Conservation (phyloP, 1,140 invertebrate genomes). For the Drosophila pectinifera region DNA sequence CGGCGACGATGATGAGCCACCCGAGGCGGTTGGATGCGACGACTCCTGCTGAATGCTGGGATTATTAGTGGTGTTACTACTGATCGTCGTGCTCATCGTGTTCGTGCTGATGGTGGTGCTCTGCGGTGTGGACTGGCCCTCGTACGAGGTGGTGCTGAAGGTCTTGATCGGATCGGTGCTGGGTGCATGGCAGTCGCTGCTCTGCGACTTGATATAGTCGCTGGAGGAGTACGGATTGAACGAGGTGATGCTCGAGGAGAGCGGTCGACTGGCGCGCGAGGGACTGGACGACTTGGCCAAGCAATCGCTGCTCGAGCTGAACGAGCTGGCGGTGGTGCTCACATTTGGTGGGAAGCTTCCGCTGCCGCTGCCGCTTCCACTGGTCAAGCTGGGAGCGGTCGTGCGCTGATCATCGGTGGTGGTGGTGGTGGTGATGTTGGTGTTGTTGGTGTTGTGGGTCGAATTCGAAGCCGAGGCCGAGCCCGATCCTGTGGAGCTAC, state of each 20-base stretch:
- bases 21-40: slow-evolving; percentile 38
- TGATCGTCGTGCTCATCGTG: slow-evolving; percentile 54
- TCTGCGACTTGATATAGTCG: slow-evolving; percentile 83
- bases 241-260: slow-evolving; percentile 84
- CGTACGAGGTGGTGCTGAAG: slow-evolving; percentile 84
- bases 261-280: slow-evolving; percentile 59
- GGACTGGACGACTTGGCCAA: slow-evolving; percentile 82
- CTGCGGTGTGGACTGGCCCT: slow-evolving; percentile 74
- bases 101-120: slow-evolving; percentile 61
- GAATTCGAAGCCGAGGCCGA: not conserved
- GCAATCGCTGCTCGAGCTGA: slow-evolving; percentile 82
- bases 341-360: slow-evolving; percentile 52
- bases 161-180: slow-evolving; percentile 85
- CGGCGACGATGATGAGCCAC: slow-evolving; percentile 30
- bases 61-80: slow-evolving; percentile 45
- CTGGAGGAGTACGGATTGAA: slow-evolving; percentile 84
- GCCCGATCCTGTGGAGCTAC: slow-evolving; percentile 26
- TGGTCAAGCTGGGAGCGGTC: slow-evolving; percentile 70
- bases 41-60: slow-evolving; percentile 29
- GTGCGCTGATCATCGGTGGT: slow-evolving; percentile 68
- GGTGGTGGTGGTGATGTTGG: slow-evolving; percentile 12
- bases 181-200: slow-evolving; percentile 81
- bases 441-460: too few species aligned
- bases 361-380: slow-evolving; percentile 40
- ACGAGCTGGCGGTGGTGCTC: slow-evolving; percentile 75